A percentile compares a stretch with the other conserved stretches of the same genome.
Conservation (phyloP, 1,140 invertebrate genomes). For the Apocrypta bakeri region DNA sequence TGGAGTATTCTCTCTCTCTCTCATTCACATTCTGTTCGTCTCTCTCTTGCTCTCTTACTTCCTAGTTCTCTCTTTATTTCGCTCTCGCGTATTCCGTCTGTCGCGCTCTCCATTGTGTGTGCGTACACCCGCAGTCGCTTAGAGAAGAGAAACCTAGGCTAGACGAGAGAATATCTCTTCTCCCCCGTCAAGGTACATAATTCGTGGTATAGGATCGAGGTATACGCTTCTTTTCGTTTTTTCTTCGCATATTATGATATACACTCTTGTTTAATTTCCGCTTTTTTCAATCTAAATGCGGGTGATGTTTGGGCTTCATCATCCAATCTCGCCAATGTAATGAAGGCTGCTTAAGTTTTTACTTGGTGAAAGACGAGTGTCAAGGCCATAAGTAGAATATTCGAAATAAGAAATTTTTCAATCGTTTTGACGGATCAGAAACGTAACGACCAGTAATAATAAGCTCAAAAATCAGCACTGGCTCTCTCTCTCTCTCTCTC, state of each 20-base stretch:
- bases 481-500: background rate
- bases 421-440: too few species aligned
- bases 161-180: background rate
- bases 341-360: too few species aligned
- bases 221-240: background rate
- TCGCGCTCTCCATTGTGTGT: slow-evolving; percentile 20
- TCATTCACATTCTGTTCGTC: slow-evolving; percentile 41
- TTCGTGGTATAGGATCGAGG: background rate
- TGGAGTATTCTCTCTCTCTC: slow-evolving; percentile 56
- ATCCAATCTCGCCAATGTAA: too few species aligned
- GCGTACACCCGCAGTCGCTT: background rate
- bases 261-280: too few species aligned
- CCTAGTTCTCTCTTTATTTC: slow-evolving; percentile 38
- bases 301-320: too few species aligned
- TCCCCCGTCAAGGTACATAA: background rate
- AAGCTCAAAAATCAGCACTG: slow-evolving; percentile 9
- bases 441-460: slow-evolving; percentile 11
- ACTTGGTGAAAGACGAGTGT: too few species aligned
- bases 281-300: too few species aligned
- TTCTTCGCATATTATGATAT: too few species aligned
- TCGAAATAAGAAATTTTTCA: background rate
- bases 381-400: background rate
- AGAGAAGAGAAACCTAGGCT: slow-evolving; percentile 26
- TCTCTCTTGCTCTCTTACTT: slow-evolving; percentile 41
- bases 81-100: slow-evolving; percentile 13